phyloP scores from a whole-genome alignment of 2,113 vertebrate species.

The Coracopsis vasa region DNA sequence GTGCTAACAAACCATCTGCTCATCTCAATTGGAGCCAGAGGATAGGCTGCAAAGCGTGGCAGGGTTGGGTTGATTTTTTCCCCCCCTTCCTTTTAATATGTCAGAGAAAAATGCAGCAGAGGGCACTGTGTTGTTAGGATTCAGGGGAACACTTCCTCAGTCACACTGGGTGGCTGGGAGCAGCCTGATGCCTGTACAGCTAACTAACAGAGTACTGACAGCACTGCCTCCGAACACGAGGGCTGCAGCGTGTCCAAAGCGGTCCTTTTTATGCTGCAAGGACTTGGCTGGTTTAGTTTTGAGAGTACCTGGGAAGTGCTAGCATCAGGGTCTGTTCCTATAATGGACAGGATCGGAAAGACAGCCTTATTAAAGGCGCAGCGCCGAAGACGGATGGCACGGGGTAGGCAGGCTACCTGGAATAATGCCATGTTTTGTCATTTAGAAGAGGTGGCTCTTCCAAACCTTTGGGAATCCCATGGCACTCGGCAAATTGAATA shows the following conservation, averaged over 20 bases:
- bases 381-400: conserved; percentile 30
- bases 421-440: conserved; percentile 60
- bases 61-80: background rate
- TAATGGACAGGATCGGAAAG: conserved; percentile 20
- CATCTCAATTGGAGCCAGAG: conserved; percentile 47
- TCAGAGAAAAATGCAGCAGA: conserved; percentile 60
- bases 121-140: conserved; percentile 72
- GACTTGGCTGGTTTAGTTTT: conserved; percentile 51
- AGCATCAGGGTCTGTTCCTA: conserved; percentile 17
- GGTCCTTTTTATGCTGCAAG: conserved; percentile 4
- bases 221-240: conserved; percentile 10
- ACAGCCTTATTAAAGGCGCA: conserved; percentile 51
- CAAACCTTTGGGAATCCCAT: conserved; percentile 49
- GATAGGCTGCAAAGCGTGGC: background rate
- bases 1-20: conserved; percentile 53
- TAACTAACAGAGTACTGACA: conserved; percentile 64
- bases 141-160: conserved; percentile 14
- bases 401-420: conserved; percentile 50
- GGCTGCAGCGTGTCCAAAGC: conserved; percentile 9
- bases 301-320: conserved; percentile 42
- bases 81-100: background rate
- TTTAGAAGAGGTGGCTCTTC: conserved; percentile 48
- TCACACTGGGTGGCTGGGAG: conserved; percentile 13
- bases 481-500: conserved; percentile 47
- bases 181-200: background rate